phyloP scores from a whole-genome alignment of 2,113 vertebrate species.

The Ardeotis arabs region DNA sequence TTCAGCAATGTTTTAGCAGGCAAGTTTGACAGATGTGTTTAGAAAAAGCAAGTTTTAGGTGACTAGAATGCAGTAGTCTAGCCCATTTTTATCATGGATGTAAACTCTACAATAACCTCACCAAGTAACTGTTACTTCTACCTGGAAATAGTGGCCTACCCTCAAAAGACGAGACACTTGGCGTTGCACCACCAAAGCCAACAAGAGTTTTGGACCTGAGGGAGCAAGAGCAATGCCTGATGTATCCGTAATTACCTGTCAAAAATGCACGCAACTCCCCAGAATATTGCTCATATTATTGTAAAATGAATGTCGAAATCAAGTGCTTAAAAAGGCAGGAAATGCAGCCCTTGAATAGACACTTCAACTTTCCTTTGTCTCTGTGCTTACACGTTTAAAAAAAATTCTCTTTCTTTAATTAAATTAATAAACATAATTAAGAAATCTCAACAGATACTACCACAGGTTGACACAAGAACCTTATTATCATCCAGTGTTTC shows the following conservation, averaged over 20 bases:
- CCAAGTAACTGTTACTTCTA: background rate
- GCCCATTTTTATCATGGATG: background rate
- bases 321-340: background rate
- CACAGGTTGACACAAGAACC: background rate
- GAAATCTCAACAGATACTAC: background rate
- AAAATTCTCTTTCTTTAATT: constrained; percentile 1
- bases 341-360: background rate
- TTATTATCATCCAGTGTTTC: background rate
- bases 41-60: background rate
- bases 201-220: background rate
- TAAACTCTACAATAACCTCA: background rate
- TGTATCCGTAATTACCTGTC: background rate
- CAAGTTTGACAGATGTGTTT: background rate
- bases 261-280: background rate
- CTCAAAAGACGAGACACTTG: background rate
- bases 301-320: background rate
- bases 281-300: background rate
- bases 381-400: background rate
- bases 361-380: background rate
- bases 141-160: background rate
- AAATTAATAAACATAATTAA: constrained; percentile 16
- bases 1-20: background rate
- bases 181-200: background rate
- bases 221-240: background rate
- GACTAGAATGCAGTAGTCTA: background rate